Percentiles rank a stretch among this genome's conserved stretches.
Evolutionary conservation across 2,888 invertebrate genomes (phyloP).

Genomic region (Temnothorax rugatulus): DNA sequence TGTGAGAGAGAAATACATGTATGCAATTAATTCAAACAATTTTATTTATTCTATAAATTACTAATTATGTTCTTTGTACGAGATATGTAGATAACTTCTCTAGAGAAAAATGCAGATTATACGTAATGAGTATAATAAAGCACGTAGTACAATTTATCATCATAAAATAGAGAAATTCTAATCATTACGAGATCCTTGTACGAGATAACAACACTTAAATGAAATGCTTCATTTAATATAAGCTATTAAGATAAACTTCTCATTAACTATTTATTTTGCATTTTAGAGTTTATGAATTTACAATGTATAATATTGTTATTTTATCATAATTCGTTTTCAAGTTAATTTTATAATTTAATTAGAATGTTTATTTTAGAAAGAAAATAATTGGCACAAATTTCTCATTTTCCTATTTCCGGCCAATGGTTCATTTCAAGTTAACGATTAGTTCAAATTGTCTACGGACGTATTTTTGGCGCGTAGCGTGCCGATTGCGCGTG

Average conservation of each 20-base stretch:
- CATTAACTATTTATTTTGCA: not conserved
- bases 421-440: conserved; percentile 31
- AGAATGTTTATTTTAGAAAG: not conserved
- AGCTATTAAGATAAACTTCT: conserved; percentile 24
- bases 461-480: conserved; percentile 55
- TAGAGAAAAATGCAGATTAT: not conserved
- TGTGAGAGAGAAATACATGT: not conserved
- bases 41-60: conserved; percentile 1
- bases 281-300: conserved; percentile 12
- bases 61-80: not conserved
- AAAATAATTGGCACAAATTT: conserved; percentile 5
- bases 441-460: conserved; percentile 48
- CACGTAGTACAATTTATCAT: conserved; percentile 25
- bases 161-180: conserved; percentile 47
- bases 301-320: not conserved
- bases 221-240: conserved; percentile 28
- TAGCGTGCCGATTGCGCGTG: conserved; percentile 56
- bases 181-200: conserved; percentile 23
- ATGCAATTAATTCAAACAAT: conserved; percentile 8
- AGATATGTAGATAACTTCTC: conserved; percentile 11
- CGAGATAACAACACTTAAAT: conserved; percentile 40
- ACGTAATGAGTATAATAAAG: conserved; percentile 38
- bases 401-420: conserved; percentile 32
- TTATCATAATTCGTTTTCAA: not conserved
- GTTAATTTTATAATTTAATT: conserved; percentile 8